These are phyloP conservation scores for Pseudopipra pipra DNA, from an alignment of 2,113 vertebrate species.

Conservation along the genomic window DNA sequence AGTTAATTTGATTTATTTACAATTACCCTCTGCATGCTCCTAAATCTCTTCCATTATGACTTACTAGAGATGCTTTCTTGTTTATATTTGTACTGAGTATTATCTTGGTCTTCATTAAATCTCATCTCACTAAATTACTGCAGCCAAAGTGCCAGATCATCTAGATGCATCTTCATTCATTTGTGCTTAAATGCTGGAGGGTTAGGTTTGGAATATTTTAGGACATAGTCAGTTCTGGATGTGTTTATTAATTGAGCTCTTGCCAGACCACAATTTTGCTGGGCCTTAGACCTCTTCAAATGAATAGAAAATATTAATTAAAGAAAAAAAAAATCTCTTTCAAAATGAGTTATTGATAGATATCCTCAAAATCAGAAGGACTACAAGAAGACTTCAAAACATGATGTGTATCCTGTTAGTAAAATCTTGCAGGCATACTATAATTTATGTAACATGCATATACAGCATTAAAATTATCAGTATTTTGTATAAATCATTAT, in stretches of 20 bases:
- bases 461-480: not conserved
- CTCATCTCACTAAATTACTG: conserved; percentile 27
- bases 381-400: not conserved
- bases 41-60: conserved; percentile 50
- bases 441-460: not conserved
- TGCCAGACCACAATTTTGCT: not conserved
- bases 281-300: not conserved
- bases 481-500: not conserved
- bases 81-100: conserved; percentile 47
- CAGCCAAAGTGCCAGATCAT: not conserved
- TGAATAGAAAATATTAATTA: not conserved
- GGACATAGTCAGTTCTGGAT: not conserved
- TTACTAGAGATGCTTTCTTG: not conserved
- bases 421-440: not conserved
- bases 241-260: not conserved
- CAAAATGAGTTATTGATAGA: not conserved
- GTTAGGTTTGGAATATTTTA: not conserved
- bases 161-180: not conserved
- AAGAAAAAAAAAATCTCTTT: not conserved
- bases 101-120: conserved; percentile 39
- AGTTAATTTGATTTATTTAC: conserved; percentile 50
- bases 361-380: not conserved
- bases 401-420: not conserved
- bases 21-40: conserved; percentile 8
- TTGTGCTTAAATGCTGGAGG: not conserved